Evolutionary conservation across 1,140 invertebrate genomes (phyloP).

Genomic region (Dolichoris vasculosae): DNA sequence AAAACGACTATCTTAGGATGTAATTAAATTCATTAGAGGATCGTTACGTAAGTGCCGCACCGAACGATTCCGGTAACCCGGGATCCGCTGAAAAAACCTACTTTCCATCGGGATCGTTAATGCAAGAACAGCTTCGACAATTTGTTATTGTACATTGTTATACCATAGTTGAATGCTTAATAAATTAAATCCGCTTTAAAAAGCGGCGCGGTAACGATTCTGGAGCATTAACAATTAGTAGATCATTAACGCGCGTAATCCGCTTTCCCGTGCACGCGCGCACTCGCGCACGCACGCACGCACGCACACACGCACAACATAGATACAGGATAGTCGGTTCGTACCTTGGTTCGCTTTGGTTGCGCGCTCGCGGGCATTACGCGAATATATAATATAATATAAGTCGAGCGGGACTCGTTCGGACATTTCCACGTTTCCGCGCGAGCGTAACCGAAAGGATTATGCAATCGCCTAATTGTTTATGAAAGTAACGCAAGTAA

Average conservation of each 20-base stretch:
- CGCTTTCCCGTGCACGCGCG: not conserved
- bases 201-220: not conserved
- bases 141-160: not conserved
- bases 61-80: no score
- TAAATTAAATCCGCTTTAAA: not conserved
- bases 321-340: not conserved
- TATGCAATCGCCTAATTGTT: constrained; percentile 55
- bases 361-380: not conserved
- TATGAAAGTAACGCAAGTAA: constrained; percentile 50
- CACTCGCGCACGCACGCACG: not conserved
- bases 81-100: not conserved
- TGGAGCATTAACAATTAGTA: constrained; percentile 77
- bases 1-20: not conserved
- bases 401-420: not conserved
- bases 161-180: not conserved
- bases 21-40: not conserved
- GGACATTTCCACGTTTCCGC: not conserved
- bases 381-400: not conserved
- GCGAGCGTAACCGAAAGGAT: constrained; percentile 38
- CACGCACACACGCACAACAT: not conserved
- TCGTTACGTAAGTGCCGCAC: not conserved
- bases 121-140: not conserved
- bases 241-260: constrained; percentile 76
- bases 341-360: no score
- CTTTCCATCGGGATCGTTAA: not conserved